Evolutionary conservation across 2,797 vertebrate species (phyloP), one percentile per base, ranked within the genome.

Genomic region (Molossus molossus): DNA sequence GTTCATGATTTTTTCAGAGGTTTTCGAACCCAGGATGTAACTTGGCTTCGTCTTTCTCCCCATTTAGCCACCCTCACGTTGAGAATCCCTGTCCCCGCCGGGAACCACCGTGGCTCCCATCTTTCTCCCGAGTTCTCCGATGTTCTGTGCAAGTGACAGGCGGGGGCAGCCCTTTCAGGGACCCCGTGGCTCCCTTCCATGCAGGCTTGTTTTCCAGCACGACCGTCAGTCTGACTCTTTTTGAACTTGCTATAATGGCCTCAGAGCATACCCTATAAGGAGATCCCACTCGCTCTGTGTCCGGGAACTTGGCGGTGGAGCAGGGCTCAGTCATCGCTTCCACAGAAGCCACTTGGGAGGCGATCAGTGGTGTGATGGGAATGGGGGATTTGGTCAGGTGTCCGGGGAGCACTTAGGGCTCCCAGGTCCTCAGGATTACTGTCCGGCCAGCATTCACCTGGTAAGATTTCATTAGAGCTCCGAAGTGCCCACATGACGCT

Each of bases 201-300:
- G 23, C 50, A 0, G 89, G 48, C 2, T 23, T 8, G 75, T 94
- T 95, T 96, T 86, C 94, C 77, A 97, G 1, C 62, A 17, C 62
- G 27, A 48, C 93, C 8, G 9, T 85, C 94, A 8, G 75, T 72
- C 90, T 9, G 73, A 0, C 83, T 80, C 55, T n/a, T 94, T 64
- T 11, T 84, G 82, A 93, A 82, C 50, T 85, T 79, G 27, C 40
- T 60, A 25, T 48, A 55, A 50, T 62, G 76, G 76, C 91, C 62
- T 75, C 48, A 37, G 83, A 91, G 81, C 91, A 87, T 55, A 73
- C 97, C 97, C 95, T 97, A 96, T 97, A 97, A 96, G 97, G 97
- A 96, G 77, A 95, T 95, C 73, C 89, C 1, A 2, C 94, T 86
- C 2, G 25, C 48, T 29, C 92, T 23, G 40, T 21, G 70, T 90